Evolutionary conservation across 2,797 vertebrate genomes (phyloP), one percentile per base, ranked within the genome.

Genomic region (Ctenopoma kingsleyae): DNA sequence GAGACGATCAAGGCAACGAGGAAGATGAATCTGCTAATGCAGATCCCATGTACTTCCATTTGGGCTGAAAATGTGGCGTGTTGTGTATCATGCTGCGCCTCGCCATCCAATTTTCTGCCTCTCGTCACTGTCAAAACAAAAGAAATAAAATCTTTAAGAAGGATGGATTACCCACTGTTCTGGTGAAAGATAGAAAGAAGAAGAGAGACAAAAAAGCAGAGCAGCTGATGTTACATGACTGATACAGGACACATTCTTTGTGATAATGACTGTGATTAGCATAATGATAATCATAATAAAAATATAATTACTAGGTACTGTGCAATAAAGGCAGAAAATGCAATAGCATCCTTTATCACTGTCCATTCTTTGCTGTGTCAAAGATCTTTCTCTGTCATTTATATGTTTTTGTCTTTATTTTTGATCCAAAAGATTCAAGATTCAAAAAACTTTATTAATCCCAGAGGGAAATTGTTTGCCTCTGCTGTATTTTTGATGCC

Each of bases 71-170:
- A 73, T 49, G 66, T 4, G 0, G 38, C 69, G 69, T 58, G 76
- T 78, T 57, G 73, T 47, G 36, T 27, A 57, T 17, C 46, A 15
- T 53, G 78, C 58, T 70, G 55, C 3, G 11, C 22, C 48, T 69
- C 71, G 69, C 76, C 60, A 68, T 67, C 76, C 82, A 87, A 78
- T 84, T 80, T 80, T 78, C 84, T 70, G 61, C 61, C 43, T 74
- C 57, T 74, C 71, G 61, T 78, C 76, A 62, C 55, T 78, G 82
- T 84, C 84, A 82, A 62, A 75, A 77, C 58, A 70, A 76, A 76
- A 50, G 68, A 86, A 78, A 82, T 80, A 44, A 64, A 85, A 84
- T 62, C 61, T 84, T 72, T 62, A 74, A 84, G 49, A 44, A 60
- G 62, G 73, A 86, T 76, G 60, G 56, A 85, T 86, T 50, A 76